Evolutionary conservation across 1,140 invertebrate species (phyloP), one percentile per base, ranked within the genome.

Genomic region (Xylocopa sonorina): DNA sequence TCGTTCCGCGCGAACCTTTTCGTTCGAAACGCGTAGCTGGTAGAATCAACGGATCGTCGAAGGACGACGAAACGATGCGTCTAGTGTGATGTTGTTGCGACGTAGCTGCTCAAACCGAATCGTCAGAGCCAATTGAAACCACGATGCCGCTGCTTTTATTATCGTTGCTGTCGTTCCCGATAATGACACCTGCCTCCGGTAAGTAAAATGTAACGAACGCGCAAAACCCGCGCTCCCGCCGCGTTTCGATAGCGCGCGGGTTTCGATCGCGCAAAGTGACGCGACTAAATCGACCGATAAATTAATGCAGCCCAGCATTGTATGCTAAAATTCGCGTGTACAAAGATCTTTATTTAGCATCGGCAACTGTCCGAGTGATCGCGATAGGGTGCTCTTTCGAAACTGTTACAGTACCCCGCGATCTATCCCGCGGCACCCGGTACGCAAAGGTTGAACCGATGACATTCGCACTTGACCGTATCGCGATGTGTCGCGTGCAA

Each of bases 381-480:
- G 55, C 55, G n/a, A 9, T 16, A 9, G 3, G 38, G 3, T 9
- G 38, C 38, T 4, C 38, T 38, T 9, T 38, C 3, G 38, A 38
- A 38, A 38, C 38, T 9, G 38, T 38, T 38, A 4, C 9, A 38
- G 18, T n/a, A 1, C 12, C 4, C 32, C 29, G 6, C 1, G n/a
- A 62, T 1, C 41, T 71, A 51, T 41, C n/a, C 16, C 3, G n/a
- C 21, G 29, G 18, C n/a, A 32, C 27, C 2, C 18, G 18, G 69
- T 67, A 77, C 62, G 64, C 48, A 51, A 87, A 79, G 63, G 80
- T 80, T 83, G 75, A 55, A 60, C 74, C 68, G 43, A 63, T 64
- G 77, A 87, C 85, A 87, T 81, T 87, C 55, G 80, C 72, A 77
- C 86, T 86, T 85, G 80, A 88, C 83, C 86, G 68, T 57, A 38